phyloP scores from a whole-genome alignment of 2,797 vertebrate species.

The Etheostoma nigrum region DNA sequence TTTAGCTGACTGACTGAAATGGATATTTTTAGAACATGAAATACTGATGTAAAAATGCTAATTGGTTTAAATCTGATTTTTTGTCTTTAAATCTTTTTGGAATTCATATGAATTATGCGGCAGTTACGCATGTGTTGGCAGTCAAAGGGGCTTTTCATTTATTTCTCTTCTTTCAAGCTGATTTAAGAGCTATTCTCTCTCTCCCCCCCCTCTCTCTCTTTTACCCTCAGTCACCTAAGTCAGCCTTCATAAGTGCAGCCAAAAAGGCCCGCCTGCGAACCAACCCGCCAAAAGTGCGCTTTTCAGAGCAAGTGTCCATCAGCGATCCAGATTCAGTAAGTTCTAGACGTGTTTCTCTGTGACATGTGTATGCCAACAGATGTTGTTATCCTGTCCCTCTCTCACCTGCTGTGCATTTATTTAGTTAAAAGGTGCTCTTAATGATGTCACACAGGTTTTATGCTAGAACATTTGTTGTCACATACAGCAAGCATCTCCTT shows the following conservation, averaged over 20 bases:
- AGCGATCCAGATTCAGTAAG: conserved; percentile 95
- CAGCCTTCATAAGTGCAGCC: conserved; percentile 98
- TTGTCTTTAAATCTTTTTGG: not conserved
- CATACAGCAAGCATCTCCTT: no score
- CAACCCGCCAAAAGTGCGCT: conserved; percentile 96
- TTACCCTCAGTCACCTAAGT: conserved; percentile 93
- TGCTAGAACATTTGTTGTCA: no score
- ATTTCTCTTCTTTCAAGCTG: conserved; percentile 45
- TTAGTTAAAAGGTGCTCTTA: conserved; percentile 10
- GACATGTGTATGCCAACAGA: conserved; percentile 19
- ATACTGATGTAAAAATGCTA: conserved; percentile 17
- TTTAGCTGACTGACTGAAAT: conserved; percentile 42
- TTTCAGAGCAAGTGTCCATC: conserved; percentile 97
- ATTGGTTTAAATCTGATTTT: not conserved
- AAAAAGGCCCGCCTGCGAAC: conserved; percentile 97
- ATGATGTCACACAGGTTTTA: no score
- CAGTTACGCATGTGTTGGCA: conserved; percentile 14
- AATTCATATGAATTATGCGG: conserved; percentile 5
- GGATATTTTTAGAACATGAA: conserved; percentile 26
- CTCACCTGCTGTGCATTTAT: not conserved
- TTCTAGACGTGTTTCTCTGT: conserved; percentile 53
- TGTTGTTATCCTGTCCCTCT: not conserved
- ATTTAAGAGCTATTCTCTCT: conserved; percentile 33
- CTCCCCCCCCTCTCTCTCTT: conserved; percentile 42
- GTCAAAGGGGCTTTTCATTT: conserved; percentile 58